Percentiles rank a stretch among this genome's conserved stretches.
These are phyloP conservation scores for Mesorhabditis belari DNA, from an alignment of 2,888 invertebrate species.

Conservation along the genomic window DNA sequence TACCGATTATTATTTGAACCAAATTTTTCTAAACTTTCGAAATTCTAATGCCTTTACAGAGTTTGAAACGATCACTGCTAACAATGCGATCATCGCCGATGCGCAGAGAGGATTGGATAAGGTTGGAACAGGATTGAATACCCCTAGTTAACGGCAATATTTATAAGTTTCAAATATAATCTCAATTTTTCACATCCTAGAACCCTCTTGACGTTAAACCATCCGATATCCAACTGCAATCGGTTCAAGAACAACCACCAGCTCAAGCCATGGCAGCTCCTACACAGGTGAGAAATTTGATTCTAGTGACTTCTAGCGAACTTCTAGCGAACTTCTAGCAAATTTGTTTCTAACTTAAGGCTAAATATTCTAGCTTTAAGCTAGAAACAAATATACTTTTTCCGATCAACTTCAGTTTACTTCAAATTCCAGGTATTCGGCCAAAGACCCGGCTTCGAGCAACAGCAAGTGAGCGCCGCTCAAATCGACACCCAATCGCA, in stretches of 20 bases:
- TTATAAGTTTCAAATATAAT: too few relatives aligned
- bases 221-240: not conserved
- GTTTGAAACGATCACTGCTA: not conserved
- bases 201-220: not conserved
- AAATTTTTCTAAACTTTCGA: too few relatives aligned
- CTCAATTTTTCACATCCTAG: not conserved
- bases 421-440: not conserved
- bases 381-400: conserved; percentile 7
- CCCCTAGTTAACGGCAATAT: too few relatives aligned
- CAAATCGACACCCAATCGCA: not conserved
- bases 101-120: not conserved
- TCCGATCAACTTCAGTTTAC: not conserved
- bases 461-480: not conserved
- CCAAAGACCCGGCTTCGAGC: not conserved
- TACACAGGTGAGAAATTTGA: not conserved
- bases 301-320: too few relatives aligned
- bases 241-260: not conserved
- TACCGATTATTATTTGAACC: too few relatives aligned
- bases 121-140: too few relatives aligned
- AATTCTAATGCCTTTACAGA: too few relatives aligned
- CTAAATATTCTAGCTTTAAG: not conserved
- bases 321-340: too few relatives aligned
- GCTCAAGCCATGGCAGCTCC: not conserved
- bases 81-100: not conserved
- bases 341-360: too few relatives aligned